Base-by-base conservation (phyloP, 2,797 vertebrate genomes). In the Lagodon rhomboides region DNA sequence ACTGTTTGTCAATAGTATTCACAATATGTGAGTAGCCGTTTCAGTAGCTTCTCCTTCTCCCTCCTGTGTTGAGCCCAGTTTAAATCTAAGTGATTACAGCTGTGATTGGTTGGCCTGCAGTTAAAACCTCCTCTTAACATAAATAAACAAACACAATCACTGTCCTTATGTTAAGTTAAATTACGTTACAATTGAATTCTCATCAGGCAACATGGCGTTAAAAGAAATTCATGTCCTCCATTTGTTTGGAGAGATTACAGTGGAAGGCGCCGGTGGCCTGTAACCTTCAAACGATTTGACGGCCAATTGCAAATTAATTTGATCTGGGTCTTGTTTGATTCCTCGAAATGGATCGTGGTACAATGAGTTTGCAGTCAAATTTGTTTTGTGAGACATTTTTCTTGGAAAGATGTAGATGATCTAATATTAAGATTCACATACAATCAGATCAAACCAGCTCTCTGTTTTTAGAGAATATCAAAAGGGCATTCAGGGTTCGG, bases 131-230 rank as follows among this genome's bases (percentile, higher is more conserved):
- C 16, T 17, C 47, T 56, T 64, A 60, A 58, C 1, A 3, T 25
- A 58, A 86, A 68, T 7, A 7, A 77, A 63, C 20, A 43, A 72
- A 78, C 30, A 62, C n/a, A 68, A 51, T 76, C 13, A 4, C 30
- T 77, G 73, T 73, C 17, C 47, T 85, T 66, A 65, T 12, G n/a
- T 76, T 68, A 59, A 55, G 60, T 80, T 64, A 87, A 87, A 93
- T 89, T 43, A 50, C 78, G 51, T 93, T 89, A 88, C 56, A 72
- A 90, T 85, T 83, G 88, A 89, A 88, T 92, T 88, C 65, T 70
- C 67, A 86, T 89, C 77, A 51, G 23, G 22, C 73, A 73, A 25
- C 4, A 1, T 49, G 83, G 59, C 30, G 12, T 76, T 77, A 66
- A 90, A 87, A 68, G 63, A 80, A 92, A 88, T 82, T 8, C 85